Conservation (phyloP, 1,140 invertebrate genomes). For the Hyphantria cunea region DNA sequence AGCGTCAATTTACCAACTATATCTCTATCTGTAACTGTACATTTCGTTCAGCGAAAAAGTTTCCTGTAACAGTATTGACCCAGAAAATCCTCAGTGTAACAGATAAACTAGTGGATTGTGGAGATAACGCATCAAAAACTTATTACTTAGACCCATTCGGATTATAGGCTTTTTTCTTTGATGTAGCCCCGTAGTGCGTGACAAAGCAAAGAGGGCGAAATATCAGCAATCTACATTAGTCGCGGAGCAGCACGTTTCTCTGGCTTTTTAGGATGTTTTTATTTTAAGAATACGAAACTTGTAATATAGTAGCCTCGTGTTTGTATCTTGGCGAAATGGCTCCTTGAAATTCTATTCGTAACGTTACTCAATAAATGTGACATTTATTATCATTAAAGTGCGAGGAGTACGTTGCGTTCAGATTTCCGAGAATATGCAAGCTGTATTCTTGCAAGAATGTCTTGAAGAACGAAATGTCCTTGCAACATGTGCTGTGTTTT, state of each 20-base stretch:
- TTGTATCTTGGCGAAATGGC: neutral
- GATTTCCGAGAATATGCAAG: slow-evolving; percentile 13
- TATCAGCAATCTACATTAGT: slow-evolving; percentile 32
- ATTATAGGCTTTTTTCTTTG: slow-evolving; percentile 49
- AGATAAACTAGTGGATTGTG: slow-evolving; percentile 26
- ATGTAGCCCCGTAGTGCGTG: slow-evolving; percentile 30
- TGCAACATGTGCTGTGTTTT: slow-evolving; percentile 19
- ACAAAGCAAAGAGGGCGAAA: slow-evolving; percentile 32
- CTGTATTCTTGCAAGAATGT: slow-evolving; percentile 18
- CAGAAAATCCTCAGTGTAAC: slow-evolving; percentile 22
- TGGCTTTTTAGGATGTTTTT: slow-evolving; percentile 21
- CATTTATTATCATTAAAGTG: slow-evolving; percentile 25
- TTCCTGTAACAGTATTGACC: slow-evolving; percentile 10
- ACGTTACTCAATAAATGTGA: slow-evolving; percentile 19
- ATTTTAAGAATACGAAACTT: slow-evolving; percentile 1
- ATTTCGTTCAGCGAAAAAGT: slow-evolving; percentile 12
- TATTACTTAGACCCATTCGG: slow-evolving; percentile 47
- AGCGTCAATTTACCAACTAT: slow-evolving; percentile 14
- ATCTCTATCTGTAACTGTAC: slow-evolving; percentile 8
- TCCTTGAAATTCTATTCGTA: slow-evolving; percentile 10
- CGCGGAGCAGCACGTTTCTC: neutral
- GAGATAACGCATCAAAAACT: slow-evolving; percentile 38
- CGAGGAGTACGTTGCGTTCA: slow-evolving; percentile 5
- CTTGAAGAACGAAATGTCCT: slow-evolving; percentile 23
- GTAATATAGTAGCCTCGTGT: neutral